Percentiles rank a stretch among this genome's conserved stretches.
phyloP scores from a whole-genome alignment of 1,140 invertebrate genomes.

The Bradynema listronoti region DNA sequence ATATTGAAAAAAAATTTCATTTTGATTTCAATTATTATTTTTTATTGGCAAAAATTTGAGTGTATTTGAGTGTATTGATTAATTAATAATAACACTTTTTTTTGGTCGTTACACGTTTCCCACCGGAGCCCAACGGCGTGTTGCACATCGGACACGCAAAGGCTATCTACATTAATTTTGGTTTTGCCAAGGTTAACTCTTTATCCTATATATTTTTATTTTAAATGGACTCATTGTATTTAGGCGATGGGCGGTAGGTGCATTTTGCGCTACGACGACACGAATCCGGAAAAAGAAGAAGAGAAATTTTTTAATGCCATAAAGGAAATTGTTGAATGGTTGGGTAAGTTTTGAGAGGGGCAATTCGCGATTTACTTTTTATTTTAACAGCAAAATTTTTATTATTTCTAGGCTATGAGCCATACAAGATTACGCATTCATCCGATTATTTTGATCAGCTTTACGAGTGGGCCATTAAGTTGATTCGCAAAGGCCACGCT shows the following conservation, averaged over 20 bases:
- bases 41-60: too few relatives aligned
- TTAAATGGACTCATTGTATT: neutral
- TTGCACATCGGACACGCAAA: slow-evolving; percentile 98
- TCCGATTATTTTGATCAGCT: slow-evolving; percentile 94
- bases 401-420: slow-evolving; percentile 72
- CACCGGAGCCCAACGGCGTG: slow-evolving; percentile 98
- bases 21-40: neutral
- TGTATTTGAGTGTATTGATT: too few relatives aligned
- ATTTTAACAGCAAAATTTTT: neutral
- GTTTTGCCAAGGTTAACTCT: slow-evolving; percentile 72
- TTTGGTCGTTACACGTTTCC: slow-evolving; percentile 82
- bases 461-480: slow-evolving; percentile 70
- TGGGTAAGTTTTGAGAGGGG: slow-evolving; percentile 65
- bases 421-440: slow-evolving; percentile 84
- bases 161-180: slow-evolving; percentile 99
- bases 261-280: slow-evolving; percentile 93
- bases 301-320: slow-evolving; percentile 93
- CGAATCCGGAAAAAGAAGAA: slow-evolving; percentile 99
- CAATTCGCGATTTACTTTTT: neutral
- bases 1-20: neutral
- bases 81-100: slow-evolving; percentile 34
- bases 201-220: neutral
- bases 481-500: slow-evolving; percentile 77
- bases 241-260: slow-evolving; percentile 75
- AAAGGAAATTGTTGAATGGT: slow-evolving; percentile 91